Percentiles rank a stretch among this genome's conserved stretches.
Conservation (phyloP, 2,797 vertebrate genomes). For the Paedocypris micromegethes region DNA sequence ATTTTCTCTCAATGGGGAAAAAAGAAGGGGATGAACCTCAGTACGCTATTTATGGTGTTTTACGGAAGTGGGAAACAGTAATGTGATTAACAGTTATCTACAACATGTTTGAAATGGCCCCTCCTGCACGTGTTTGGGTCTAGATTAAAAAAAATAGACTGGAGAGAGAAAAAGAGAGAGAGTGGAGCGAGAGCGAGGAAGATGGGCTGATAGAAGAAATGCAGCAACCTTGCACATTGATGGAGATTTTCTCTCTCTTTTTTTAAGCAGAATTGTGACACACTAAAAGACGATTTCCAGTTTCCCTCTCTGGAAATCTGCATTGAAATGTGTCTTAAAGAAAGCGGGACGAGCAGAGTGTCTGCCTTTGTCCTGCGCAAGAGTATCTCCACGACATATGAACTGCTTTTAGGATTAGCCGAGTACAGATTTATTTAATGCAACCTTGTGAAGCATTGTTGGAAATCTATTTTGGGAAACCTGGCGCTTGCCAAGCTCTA, state of each 20-base stretch:
- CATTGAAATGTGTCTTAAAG: constrained; percentile 69
- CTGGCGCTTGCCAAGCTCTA: constrained; percentile 73
- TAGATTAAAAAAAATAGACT: constrained; percentile 68
- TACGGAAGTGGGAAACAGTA: constrained; percentile 77
- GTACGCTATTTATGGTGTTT: constrained; percentile 80
- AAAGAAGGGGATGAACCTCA: constrained; percentile 72
- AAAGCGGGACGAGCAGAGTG: constrained; percentile 66
- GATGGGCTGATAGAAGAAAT: constrained; percentile 61
- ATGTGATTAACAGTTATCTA: constrained; percentile 83
- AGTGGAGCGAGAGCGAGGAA: constrained; percentile 26
- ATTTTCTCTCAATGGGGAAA: constrained; percentile 74
- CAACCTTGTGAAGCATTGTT: constrained; percentile 79
- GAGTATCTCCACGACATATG: constrained; percentile 63
- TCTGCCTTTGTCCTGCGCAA: constrained; percentile 70
- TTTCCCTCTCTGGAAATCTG: constrained; percentile 66
- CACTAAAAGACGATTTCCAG: constrained; percentile 67
- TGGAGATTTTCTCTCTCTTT: constrained; percentile 48
- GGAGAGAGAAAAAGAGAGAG: constrained; percentile 44
- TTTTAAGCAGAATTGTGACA: constrained; percentile 59
- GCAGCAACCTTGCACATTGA: constrained; percentile 58
- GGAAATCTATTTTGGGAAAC: constrained; percentile 79
- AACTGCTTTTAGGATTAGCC: constrained; percentile 79
- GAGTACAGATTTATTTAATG: constrained; percentile 82
- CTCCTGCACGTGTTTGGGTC: constrained; percentile 66
- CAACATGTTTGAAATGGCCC: constrained; percentile 76